phyloP scores from a whole-genome alignment of 2,888 invertebrate genomes.

The Aphidoletes aphidimyza region DNA sequence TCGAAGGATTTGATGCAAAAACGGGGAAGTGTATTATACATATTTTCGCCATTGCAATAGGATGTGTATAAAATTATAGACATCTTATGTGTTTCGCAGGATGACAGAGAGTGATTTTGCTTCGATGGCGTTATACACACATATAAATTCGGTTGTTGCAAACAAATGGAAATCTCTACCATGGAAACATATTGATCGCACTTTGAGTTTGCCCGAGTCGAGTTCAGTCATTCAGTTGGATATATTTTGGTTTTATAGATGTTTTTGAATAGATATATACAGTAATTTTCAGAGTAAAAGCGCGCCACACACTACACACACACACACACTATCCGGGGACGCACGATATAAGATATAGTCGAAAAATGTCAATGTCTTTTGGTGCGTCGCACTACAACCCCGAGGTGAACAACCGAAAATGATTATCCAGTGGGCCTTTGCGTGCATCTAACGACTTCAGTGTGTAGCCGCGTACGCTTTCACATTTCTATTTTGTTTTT shows the following conservation, averaged over 20 bases:
- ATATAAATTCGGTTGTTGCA: neutral
- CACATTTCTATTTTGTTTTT: neutral
- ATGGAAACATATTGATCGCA: constrained; percentile 53
- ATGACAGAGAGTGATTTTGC: constrained; percentile 48
- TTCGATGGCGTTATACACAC: neutral
- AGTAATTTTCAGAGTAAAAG: neutral
- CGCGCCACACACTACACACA: too few species aligned
- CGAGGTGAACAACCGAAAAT: constrained; percentile 52
- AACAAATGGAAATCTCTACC: constrained; percentile 23
- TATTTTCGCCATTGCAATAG: neutral
- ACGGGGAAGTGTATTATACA: constrained; percentile 12
- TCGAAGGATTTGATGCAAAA: neutral
- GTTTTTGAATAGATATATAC: neutral
- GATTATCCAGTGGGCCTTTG: constrained; percentile 53
- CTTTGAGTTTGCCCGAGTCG: neutral
- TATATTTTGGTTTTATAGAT: too few species aligned
- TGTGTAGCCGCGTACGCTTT: neutral
- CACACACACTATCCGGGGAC: constrained; percentile 23
- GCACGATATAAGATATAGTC: constrained; percentile 45
- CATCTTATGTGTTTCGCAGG: neutral
- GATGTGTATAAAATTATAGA: neutral
- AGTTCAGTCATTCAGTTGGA: too few species aligned
- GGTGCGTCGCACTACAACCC: constrained; percentile 44
- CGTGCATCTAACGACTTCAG: constrained; percentile 45
- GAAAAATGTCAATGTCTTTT: constrained; percentile 54